Evolutionary conservation across 2,888 invertebrate genomes (phyloP).

Genomic region (Athalia cordata): DNA sequence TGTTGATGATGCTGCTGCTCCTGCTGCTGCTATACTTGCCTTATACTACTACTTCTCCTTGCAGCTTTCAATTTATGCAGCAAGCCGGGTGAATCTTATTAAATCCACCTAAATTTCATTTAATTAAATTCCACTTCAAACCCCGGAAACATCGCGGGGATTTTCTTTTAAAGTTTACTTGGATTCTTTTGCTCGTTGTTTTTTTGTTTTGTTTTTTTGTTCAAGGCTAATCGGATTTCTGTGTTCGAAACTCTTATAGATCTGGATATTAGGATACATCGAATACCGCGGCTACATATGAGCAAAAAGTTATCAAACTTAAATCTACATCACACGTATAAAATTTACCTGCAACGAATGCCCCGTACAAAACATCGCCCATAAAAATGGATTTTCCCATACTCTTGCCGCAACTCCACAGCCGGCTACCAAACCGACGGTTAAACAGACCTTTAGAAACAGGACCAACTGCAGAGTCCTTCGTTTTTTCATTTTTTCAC

Average conservation of each 20-base stretch:
- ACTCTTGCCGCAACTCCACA: constrained; percentile 69
- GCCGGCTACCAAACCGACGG: constrained; percentile 74
- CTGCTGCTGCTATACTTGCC: too few species aligned
- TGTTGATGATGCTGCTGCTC: neutral
- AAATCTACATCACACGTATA: neutral
- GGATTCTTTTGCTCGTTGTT: neutral
- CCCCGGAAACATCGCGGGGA: constrained; percentile 11
- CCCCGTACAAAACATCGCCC: constrained; percentile 70
- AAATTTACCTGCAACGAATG: constrained; percentile 69
- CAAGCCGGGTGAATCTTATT: constrained; percentile 11
- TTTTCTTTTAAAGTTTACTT: constrained; percentile 7
- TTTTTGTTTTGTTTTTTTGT: too few species aligned
- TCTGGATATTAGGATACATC: too few species aligned
- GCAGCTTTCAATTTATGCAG: constrained; percentile 34
- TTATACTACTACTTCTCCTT: neutral
- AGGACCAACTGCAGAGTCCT: constrained; percentile 78
- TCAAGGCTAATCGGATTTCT: too few species aligned
- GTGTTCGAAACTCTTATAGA: too few species aligned
- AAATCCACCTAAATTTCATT: constrained; percentile 26
- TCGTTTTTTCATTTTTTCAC: constrained; percentile 78
- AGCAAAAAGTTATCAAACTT: neutral
- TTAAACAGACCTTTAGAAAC: constrained; percentile 76
- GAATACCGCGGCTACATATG: too few species aligned
- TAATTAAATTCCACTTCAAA: constrained; percentile 25
- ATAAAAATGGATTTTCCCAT: constrained; percentile 68